Evolutionary conservation across 2,113 vertebrate species (phyloP).

Genomic region (Ciconia boyciana): DNA sequence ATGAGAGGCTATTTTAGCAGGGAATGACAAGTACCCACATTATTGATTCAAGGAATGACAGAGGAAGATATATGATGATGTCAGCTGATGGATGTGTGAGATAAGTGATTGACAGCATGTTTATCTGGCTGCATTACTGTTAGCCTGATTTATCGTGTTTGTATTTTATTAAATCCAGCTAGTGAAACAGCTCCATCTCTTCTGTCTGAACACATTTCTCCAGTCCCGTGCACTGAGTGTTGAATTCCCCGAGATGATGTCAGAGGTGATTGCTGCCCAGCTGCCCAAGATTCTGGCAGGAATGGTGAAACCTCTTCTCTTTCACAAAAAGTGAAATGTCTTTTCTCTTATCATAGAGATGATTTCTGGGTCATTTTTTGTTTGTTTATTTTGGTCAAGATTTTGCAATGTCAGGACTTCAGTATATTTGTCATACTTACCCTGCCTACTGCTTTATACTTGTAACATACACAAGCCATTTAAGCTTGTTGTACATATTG

Average conservation of each 20-base stretch:
- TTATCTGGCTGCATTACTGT: not conserved
- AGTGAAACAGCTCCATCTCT: conserved; percentile 95
- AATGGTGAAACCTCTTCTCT: conserved; percentile 96
- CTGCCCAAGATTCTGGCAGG: conserved; percentile 96
- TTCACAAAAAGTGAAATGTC: conserved; percentile 89
- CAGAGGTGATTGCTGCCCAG: conserved; percentile 95
- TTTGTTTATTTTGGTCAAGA: conserved; percentile 44
- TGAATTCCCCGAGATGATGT: conserved; percentile 99
- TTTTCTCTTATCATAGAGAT: conserved; percentile 59
- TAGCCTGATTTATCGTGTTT: conserved; percentile 24
- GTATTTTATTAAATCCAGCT: conserved; percentile 78
- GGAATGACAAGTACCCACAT: not conserved
- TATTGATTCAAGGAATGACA: not conserved
- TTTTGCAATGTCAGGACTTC: conserved; percentile 54
- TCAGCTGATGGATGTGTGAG: not conserved
- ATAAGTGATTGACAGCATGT: not conserved
- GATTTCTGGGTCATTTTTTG: conserved; percentile 19
- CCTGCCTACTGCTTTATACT: conserved; percentile 53
- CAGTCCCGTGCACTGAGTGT: conserved; percentile 93
- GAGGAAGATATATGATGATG: not conserved
- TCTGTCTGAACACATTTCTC: conserved; percentile 95
- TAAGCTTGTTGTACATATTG: conserved; percentile 56
- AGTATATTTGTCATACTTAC: conserved; percentile 37
- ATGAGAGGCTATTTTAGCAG: not conserved
- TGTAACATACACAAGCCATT: conserved; percentile 57